Evolutionary conservation across 2,888 invertebrate genomes (phyloP).

Genomic region (Craniophora ligustri): DNA sequence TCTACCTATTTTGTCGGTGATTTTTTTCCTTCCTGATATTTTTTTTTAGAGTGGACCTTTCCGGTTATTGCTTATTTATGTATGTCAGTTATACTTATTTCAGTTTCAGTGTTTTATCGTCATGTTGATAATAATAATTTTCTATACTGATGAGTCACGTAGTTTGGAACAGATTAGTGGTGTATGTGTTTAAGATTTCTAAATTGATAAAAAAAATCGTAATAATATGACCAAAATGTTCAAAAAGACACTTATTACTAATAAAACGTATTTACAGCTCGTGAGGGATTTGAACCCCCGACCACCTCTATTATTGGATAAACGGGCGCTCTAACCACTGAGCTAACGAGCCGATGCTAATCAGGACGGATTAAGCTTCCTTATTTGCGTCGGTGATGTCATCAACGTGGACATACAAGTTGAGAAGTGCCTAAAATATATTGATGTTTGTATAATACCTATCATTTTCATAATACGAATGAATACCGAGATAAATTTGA

Average conservation of each 20-base stretch:
- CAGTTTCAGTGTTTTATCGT: no score
- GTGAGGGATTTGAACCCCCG: slow-evolving; percentile 65
- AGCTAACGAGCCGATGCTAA: slow-evolving; percentile 57
- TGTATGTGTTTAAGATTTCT: no score
- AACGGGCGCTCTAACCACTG: slow-evolving; percentile 64
- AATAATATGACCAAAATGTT: neutral
- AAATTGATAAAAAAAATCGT: no score
- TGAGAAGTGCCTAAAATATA: no score
- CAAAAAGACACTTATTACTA: neutral
- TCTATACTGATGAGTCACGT: no score
- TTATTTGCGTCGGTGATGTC: slow-evolving; percentile 8
- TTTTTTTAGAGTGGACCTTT: slow-evolving; percentile 19
- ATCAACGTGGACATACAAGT: neutral
- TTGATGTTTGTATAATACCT: no score
- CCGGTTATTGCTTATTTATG: neutral
- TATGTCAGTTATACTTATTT: neutral
- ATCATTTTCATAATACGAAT: no score
- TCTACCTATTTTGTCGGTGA: slow-evolving; percentile 53
- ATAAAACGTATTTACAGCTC: slow-evolving; percentile 37
- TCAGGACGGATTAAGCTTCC: accelerated
- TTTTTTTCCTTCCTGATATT: slow-evolving; percentile 24
- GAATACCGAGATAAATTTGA: no score
- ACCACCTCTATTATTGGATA: slow-evolving; percentile 57
- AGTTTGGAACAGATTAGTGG: no score
- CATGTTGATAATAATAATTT: no score